Evolutionary conservation across 2,113 vertebrate species (phyloP), one percentile per base, ranked within the genome.

Genomic region (Dendrocopos noguchii): DNA sequence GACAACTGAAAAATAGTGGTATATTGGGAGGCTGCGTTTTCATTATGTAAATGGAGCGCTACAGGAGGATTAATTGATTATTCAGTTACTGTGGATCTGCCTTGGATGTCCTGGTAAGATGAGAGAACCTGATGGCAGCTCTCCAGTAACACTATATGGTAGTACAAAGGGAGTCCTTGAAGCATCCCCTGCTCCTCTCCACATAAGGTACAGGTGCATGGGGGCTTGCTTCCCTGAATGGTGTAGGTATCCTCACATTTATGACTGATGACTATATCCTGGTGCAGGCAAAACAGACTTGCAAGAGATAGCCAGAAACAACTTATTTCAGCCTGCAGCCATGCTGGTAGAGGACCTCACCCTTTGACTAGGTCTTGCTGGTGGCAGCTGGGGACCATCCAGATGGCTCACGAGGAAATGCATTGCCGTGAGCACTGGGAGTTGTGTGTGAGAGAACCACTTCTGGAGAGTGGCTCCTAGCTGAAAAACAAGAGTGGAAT

Each of bases 11-110:
- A 97, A 96, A 65, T 96, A 95, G 95, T 92, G 91, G 96, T 97
- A 96, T 97, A 97, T 84, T 96, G 96, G 93, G 60, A 31, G 24
- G 34, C 91, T 96, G 95, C 50, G 5, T 97, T 97, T 97, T 97
- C 97, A 97, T 98, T 98, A 98, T 98, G 97, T 97, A 98, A 98
- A 98, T 98, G 96, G 97, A 97, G 82, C 90, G 93, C 96, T 95
- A 96, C 95, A 89, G 91, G 94, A 97, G 96, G 96, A 97, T 97
- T 97, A 97, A 98, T 98, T 97, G 98, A 97, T 97, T 98, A 97
- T 97, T 96, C 97, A 93, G 97, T 97, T 97, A 96, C 97, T 95
- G 79, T 89, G 95, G 96, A 91, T 95, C 95, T 91, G 91, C 89
- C 97, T 97, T 96, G 87, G 95, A 95, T 90, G 94, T 87, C 94